Base-by-base conservation (phyloP, 2,113 vertebrate species). In the Prionailurus viverrinus region DNA sequence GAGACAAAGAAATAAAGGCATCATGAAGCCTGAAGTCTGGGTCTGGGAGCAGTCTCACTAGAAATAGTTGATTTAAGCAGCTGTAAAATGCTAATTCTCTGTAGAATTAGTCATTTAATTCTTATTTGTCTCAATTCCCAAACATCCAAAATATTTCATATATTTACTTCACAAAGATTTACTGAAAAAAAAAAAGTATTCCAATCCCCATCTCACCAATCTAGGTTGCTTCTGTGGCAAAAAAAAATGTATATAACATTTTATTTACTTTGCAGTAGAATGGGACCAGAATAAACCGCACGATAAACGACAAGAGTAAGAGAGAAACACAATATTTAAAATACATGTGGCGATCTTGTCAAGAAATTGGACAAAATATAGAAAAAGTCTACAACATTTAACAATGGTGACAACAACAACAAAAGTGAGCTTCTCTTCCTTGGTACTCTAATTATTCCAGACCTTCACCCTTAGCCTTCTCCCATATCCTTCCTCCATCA, bases 71-170 rank as follows among this genome's bases (percentile, higher is more conserved):
- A n/a, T 79, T 69, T 74, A 51, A 92, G 12, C 11, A 81, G 8
- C 21, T 53, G 0, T 89, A 80, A 51, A 12, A 65, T 8, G 87
- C 51, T 21, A 23, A 61, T 7, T 84, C 5, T 73, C 85, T 71
- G 45, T 61, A 53, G 53, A 97, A 87, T 95, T 58, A 76, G 31
- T 71, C 39, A 71, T 80, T 86, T 48, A 48, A 82, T 41, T 92
- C 13, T 53, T 27, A 21, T 48, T 58, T 92, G 41, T 13, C 10
- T 27, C 21, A 76, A 51, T n/a, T 3, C 18, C 41, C 41, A 48
- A 51, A 73, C 41, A 73, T 5, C 3, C 41, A 48, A 48, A 48
- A 48, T 39, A 76, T 74, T 88, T 7, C 8, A 27, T 63, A 19
- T 82, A 12, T 84, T 21, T 19, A 63, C 31, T 29, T 23, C 65